Conservation (phyloP, 2,113 vertebrate species). For the Macaca nemestrina region DNA sequence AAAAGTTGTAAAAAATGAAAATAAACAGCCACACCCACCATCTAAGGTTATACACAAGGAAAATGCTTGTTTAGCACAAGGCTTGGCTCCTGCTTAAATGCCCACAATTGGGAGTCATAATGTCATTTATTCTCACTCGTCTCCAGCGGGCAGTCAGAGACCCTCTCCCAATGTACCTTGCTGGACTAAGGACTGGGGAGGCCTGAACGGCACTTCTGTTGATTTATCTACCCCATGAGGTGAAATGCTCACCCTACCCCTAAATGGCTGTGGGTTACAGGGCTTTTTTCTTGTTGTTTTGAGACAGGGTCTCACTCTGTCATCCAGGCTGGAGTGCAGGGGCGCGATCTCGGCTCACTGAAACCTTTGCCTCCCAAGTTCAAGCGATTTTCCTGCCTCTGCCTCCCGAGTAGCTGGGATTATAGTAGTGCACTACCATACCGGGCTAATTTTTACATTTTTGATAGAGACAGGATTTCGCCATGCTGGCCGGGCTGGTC, state of each 20-base stretch:
- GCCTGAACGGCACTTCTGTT: background rate
- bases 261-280: background rate
- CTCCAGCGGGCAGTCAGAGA: background rate
- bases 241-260: background rate
- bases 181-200: background rate
- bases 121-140: background rate
- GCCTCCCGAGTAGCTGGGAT: too few species aligned
- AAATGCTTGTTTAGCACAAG: background rate
- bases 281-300: too few species aligned
- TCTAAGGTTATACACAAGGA: background rate
- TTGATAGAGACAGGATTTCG: too few species aligned
- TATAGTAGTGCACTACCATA: too few species aligned
- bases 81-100: background rate
- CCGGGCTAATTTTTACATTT: too few species aligned
- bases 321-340: too few species aligned
- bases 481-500: too few species aligned
- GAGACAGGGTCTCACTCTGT: too few species aligned
- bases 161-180: background rate
- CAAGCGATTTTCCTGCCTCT: too few species aligned
- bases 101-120: background rate
- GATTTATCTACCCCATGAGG: background rate
- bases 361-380: too few species aligned
- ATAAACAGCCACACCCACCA: background rate
- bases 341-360: fast-evolving
- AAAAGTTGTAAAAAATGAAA: background rate